A percentile compares a stretch with the other conserved stretches of the same genome.
Conservation (phyloP, 2,113 vertebrate species). For the Cyprinodon tularosa region DNA sequence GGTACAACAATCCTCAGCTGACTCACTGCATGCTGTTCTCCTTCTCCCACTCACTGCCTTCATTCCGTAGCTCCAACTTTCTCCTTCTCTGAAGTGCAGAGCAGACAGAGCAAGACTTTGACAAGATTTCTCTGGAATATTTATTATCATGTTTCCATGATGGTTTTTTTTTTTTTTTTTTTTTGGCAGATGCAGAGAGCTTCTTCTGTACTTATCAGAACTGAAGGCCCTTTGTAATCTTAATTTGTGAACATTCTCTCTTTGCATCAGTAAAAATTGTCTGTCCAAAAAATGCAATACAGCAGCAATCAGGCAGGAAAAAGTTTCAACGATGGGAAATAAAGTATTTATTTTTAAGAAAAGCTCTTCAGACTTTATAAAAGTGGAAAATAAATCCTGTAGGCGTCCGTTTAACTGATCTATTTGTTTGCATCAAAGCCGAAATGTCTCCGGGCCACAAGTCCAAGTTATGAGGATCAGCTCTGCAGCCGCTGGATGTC, state of each 20-base stretch:
- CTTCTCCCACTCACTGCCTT: conserved; percentile 53
- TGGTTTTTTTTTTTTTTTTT: background rate
- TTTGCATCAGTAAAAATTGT: background rate
- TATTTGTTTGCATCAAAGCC: background rate
- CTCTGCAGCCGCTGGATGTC: background rate
- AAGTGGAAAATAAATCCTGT: background rate
- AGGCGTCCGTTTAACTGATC: background rate
- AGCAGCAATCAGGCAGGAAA: background rate
- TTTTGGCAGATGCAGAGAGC: background rate
- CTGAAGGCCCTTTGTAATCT: too few species aligned
- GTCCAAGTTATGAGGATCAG: background rate
- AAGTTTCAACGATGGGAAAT: background rate
- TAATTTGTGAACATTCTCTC: background rate
- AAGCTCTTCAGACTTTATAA: background rate
- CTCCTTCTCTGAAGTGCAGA: conserved; percentile 10
- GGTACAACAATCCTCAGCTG: conserved; percentile 7
- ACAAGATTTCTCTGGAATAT: conserved; percentile 17
- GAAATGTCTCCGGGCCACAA: background rate
- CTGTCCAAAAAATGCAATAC: background rate
- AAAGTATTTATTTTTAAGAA: background rate
- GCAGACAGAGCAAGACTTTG: conserved; percentile 5
- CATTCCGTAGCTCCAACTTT: conserved; percentile 21
- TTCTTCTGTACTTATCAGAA: background rate
- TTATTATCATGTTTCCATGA: background rate
- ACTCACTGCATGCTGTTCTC: conserved; percentile 29